phyloP scores from a whole-genome alignment of 2,888 invertebrate species.

The Panorpa germanica region DNA sequence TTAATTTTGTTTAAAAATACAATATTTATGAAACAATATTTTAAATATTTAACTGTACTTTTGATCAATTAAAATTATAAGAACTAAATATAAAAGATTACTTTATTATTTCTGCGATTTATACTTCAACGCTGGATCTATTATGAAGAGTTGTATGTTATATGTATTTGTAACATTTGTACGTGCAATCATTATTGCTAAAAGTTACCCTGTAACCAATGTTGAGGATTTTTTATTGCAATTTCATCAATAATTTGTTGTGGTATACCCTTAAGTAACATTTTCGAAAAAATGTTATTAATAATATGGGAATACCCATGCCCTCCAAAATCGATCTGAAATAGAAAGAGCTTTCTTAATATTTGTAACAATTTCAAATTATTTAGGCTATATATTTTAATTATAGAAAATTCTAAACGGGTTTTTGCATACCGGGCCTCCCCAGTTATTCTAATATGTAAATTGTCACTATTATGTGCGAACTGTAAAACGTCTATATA shows the following conservation, averaged over 20 bases:
- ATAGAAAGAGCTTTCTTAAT: slow-evolving; percentile 11
- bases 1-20: slow-evolving; percentile 7
- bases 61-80: background rate
- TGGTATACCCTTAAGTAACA: slow-evolving; percentile 43
- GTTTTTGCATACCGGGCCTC: too few relatives aligned
- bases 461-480: too few relatives aligned
- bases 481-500: too few relatives aligned
- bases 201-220: slow-evolving; percentile 37
- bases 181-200: too few relatives aligned
- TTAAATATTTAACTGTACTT: background rate
- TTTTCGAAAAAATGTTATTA: slow-evolving; percentile 50
- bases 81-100: too few relatives aligned
- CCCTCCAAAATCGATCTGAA: slow-evolving; percentile 56
- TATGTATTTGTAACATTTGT: too few relatives aligned
- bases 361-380: background rate
- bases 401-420: too few relatives aligned
- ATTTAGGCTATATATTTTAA: too few relatives aligned
- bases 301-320: slow-evolving; percentile 67
- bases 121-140: too few relatives aligned
- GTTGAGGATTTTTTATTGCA: slow-evolving; percentile 46
- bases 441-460: too few relatives aligned
- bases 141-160: too few relatives aligned
- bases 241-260: slow-evolving; percentile 43
- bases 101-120: too few relatives aligned
- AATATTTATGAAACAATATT: background rate